Conservation (phyloP, 1,140 invertebrate species). For the Lepidotrigona ventralis region DNA sequence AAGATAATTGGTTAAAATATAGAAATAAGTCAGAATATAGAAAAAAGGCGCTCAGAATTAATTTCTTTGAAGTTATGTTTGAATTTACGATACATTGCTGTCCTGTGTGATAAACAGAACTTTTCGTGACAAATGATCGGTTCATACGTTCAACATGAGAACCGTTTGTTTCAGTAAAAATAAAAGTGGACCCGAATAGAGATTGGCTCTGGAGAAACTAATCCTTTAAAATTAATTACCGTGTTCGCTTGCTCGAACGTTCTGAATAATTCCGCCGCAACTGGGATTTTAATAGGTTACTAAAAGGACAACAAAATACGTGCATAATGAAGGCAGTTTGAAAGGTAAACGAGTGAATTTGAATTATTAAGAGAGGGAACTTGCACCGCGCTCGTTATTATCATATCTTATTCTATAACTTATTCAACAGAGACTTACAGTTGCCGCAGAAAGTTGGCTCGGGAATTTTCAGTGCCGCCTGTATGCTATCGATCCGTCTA, state of each 20-base stretch:
- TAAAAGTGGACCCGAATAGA: not conserved
- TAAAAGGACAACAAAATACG: not conserved
- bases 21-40: not conserved
- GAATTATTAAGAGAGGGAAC: not conserved
- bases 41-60: no score
- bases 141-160: no score
- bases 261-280: not conserved
- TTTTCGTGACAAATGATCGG: no score
- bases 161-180: no score
- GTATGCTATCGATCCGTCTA: not conserved
- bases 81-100: no score
- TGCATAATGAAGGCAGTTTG: not conserved
- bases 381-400: not conserved
- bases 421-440: not conserved
- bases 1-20: no score
- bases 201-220: not conserved
- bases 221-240: not conserved
- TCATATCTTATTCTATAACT: not conserved
- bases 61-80: no score
- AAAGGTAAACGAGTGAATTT: not conserved
- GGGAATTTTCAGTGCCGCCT: not conserved
- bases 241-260: not conserved
- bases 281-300: not conserved
- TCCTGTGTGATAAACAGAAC: no score
- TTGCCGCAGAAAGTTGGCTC: not conserved